phyloP scores from a whole-genome alignment of 2,797 vertebrate species.

The Melanotaenia parkinsoni region DNA sequence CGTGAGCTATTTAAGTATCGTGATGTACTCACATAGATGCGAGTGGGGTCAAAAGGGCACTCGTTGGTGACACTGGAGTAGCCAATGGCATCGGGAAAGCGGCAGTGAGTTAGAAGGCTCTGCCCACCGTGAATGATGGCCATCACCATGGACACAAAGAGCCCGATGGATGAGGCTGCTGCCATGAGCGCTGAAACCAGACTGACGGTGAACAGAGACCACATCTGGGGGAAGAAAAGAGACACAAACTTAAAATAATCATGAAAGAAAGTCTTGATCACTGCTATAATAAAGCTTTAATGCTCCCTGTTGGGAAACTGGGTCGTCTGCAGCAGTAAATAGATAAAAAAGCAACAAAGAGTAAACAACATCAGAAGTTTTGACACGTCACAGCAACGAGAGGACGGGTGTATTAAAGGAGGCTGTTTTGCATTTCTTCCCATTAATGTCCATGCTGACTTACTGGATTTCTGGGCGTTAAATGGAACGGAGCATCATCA shows the following conservation, averaged over 20 bases:
- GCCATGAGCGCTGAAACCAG: conserved; percentile 80
- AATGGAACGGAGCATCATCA: neutral
- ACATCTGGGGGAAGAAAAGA: conserved; percentile 75
- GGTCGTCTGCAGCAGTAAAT: neutral
- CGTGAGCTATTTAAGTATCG: neutral
- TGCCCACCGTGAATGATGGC: conserved; percentile 82
- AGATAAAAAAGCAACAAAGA: neutral
- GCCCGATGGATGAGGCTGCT: conserved; percentile 82
- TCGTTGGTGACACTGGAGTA: conserved; percentile 80
- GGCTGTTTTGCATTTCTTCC: neutral
- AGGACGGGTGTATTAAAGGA: neutral
- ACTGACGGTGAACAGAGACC: conserved; percentile 82
- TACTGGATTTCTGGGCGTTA: neutral
- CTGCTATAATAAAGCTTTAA: neutral
- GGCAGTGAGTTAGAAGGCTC: conserved; percentile 86
- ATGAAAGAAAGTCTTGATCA: conserved; percentile 3
- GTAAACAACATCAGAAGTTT: neutral
- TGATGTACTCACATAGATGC: conserved; percentile 88
- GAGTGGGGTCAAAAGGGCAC: conserved; percentile 93
- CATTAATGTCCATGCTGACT: neutral
- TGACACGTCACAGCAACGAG: neutral
- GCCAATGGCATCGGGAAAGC: conserved; percentile 65
- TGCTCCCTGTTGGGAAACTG: neutral
- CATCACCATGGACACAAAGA: conserved; percentile 82
- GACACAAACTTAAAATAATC: neutral